A percentile compares a stretch with the other conserved stretches of the same genome.
These are phyloP conservation scores for Parnassius glacialis DNA, from an alignment of 2,888 invertebrate genomes.

Conservation along the genomic window DNA sequence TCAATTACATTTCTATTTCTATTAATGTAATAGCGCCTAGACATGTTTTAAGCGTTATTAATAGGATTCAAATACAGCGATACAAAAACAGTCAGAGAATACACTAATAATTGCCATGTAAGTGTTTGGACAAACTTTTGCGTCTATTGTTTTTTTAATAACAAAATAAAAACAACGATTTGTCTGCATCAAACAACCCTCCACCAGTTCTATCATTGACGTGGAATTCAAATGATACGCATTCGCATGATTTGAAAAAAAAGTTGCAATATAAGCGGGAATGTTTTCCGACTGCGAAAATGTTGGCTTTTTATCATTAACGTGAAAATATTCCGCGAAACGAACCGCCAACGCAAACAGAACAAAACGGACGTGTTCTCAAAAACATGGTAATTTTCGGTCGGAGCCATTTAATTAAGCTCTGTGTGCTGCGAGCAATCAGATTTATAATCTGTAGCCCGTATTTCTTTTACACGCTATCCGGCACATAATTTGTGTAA, in stretches of 20 bases:
- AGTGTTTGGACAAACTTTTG: too few species aligned
- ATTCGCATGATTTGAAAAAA: conserved; percentile 11
- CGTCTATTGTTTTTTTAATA: background rate
- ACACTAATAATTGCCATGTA: too few species aligned
- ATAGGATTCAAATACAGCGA: too few species aligned
- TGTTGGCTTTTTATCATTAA: conserved; percentile 11
- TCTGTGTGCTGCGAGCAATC: conserved; percentile 54
- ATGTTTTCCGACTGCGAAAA: conserved; percentile 4
- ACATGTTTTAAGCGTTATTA: too few species aligned
- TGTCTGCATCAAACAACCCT: background rate
- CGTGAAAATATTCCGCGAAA: conserved; percentile 20
- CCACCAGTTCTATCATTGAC: background rate
- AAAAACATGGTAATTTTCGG: conserved; percentile 62
- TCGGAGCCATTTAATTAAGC: conserved; percentile 61
- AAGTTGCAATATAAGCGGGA: conserved; percentile 1
- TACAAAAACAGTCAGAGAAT: too few species aligned
- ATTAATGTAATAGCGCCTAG: too few species aligned
- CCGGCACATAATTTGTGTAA: conserved; percentile 50
- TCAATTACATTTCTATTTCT: too few species aligned
- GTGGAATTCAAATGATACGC: background rate
- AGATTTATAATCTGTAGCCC: conserved; percentile 61
- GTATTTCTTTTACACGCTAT: conserved; percentile 50
- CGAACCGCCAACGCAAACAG: conserved; percentile 5
- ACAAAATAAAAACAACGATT: conserved; percentile 1
- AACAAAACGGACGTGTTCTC: conserved; percentile 23